Percentiles rank a stretch among this genome's conserved stretches.
Evolutionary conservation across 2,797 vertebrate species (phyloP).

Genomic region (Enteromius argenteus): DNA sequence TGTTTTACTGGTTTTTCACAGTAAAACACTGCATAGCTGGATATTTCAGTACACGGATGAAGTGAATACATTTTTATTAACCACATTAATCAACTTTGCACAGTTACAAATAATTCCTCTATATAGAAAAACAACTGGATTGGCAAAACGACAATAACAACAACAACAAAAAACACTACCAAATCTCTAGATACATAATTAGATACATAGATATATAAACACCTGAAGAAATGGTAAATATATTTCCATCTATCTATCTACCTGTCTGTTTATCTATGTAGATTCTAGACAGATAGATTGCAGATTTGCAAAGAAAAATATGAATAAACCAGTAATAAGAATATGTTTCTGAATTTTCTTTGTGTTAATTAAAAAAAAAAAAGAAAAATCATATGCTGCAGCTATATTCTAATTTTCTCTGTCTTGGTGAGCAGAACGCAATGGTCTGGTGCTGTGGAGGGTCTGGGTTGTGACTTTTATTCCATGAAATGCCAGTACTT

Average conservation of each 20-base stretch:
- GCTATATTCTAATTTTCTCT: background rate
- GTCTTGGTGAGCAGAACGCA: background rate
- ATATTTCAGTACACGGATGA: background rate
- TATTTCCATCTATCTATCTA: background rate
- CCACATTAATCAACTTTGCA: background rate
- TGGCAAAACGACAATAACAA: too few relatives aligned
- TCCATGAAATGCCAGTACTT: background rate
- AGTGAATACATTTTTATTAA: background rate
- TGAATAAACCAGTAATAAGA: background rate
- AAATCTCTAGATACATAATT: background rate
- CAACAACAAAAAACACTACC: too few relatives aligned
- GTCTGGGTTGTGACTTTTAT: background rate
- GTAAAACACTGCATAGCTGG: background rate
- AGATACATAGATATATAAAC: too few relatives aligned
- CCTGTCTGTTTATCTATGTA: too few relatives aligned
- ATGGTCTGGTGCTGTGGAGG: background rate
- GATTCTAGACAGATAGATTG: background rate
- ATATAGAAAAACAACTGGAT: background rate
- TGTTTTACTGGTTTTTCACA: background rate
- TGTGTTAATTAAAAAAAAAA: background rate
- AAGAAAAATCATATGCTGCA: background rate
- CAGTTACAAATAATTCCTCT: background rate
- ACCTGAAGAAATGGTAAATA: background rate
- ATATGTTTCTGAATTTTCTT: background rate
- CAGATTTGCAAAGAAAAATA: background rate